Evolutionary conservation across 2,113 vertebrate genomes (phyloP), one percentile per base, ranked within the genome.

Genomic region (Limnothrissa miodon): DNA sequence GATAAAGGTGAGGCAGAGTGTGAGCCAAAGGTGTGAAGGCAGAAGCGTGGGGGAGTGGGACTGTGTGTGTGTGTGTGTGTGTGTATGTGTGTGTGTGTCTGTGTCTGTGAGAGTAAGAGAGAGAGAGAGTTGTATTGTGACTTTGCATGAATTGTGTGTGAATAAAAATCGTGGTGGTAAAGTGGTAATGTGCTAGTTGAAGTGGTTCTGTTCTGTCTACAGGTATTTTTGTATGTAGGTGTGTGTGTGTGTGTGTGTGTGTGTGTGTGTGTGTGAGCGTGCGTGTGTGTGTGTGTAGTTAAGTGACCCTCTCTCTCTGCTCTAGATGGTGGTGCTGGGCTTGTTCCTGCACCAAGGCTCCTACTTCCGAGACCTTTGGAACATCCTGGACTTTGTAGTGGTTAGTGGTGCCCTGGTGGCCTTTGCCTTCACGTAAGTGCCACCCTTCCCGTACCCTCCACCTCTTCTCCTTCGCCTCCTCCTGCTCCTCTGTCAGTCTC

Each of bases 331-430:
- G 84, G 97, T 97, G 81, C 91, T 98, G 87, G 97, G 97, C 79
- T 91, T 98, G 83, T 95, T 98, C 86, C 94, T 98, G 78, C 97
- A 98, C 86, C 96, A 97, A 87, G 97, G 97, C 45, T 93, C 97
- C 88, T 98, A 98, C 91, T 98, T 98, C 89, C 95, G 97, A 13
- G 97, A 98, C 91, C 92, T 98, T 80, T 98, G 97, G 97, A 98
- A 98, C 93, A 97, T 98, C 90, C 95, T 98, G 85, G 97, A 98
- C 94, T 98, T 98, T 94, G 97, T 98, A 91, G 97, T 98, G 93
- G 97, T 98, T 96, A 97, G 96, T 94, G 97, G 97, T 92, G 97
- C 97, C 87, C 93, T 98, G 93, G 96, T 98, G 93, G 97, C 97
- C 91, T 98, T 97, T 82, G 97, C 96, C 91, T 97, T 98, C 95